Percentiles rank a stretch among this genome's conserved stretches.
Conservation (phyloP, 2,797 vertebrate genomes). For the Micrastur ruficollis region DNA sequence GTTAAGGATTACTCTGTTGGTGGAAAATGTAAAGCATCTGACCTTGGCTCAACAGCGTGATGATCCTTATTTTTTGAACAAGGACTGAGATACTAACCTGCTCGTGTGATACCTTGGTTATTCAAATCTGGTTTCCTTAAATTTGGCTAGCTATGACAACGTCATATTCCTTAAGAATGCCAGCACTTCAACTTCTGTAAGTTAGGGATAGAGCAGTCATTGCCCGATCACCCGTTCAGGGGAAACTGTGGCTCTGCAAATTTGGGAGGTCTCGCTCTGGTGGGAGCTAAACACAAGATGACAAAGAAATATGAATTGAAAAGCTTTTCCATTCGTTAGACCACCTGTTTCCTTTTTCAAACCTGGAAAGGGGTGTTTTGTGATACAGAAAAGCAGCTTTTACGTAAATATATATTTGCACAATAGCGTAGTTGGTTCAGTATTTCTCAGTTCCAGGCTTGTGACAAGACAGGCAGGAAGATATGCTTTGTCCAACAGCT, state of each 20-base stretch:
- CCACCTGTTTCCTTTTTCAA: not conserved
- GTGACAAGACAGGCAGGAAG: not conserved
- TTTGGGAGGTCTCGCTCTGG: not conserved
- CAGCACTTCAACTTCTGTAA: not conserved
- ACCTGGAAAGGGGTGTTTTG: not conserved
- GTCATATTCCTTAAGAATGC: not conserved
- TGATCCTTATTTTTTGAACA: not conserved
- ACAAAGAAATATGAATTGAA: not conserved
- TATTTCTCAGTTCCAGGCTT: not conserved
- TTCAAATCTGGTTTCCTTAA: not conserved
- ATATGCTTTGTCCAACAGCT: constrained; percentile 8
- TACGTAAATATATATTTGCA: not conserved
- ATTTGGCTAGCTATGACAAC: not conserved
- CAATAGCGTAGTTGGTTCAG: not conserved
- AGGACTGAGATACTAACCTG: not conserved
- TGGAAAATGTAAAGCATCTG: not conserved
- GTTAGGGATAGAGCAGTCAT: not conserved
- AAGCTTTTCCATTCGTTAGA: not conserved
- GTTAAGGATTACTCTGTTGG: not conserved
- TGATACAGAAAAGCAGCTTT: not conserved
- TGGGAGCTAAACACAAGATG: not conserved
- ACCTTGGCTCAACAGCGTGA: not conserved
- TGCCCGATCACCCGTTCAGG: rapidly evolving
- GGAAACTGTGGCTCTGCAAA: not conserved
- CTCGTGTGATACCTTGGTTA: not conserved